These are phyloP conservation scores for Eumacrocentrus americanus DNA, from an alignment of 2,888 invertebrate species.

Conservation along the genomic window DNA sequence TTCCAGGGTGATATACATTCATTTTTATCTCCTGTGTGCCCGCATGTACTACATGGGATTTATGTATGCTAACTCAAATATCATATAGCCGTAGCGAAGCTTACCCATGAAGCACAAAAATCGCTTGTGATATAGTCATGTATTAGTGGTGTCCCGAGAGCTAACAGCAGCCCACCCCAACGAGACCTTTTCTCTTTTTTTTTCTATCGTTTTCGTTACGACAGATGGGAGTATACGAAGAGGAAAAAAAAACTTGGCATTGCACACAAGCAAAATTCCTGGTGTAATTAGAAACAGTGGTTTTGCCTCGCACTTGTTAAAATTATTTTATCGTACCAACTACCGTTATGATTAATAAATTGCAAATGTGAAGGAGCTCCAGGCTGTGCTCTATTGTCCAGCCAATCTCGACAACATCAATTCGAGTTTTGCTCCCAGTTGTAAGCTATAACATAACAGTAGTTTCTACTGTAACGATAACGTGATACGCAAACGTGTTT, in stretches of 20 bases:
- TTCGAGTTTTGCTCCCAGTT: background rate
- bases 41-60: background rate
- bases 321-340: background rate
- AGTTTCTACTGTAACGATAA: too few species aligned
- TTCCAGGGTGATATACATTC: constrained; percentile 2
- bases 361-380: background rate
- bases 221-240: background rate
- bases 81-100: background rate
- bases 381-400: too few species aligned
- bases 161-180: constrained; percentile 4
- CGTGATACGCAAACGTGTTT: background rate
- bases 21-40: background rate
- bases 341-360: background rate
- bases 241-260: background rate
- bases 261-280: background rate
- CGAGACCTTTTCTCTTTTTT: constrained; percentile 5
- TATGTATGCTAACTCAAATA: background rate
- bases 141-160: background rate
- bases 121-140: background rate
- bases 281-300: background rate
- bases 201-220: background rate
- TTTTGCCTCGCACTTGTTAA: background rate
- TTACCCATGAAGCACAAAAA: background rate
- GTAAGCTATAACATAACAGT: background rate
- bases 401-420: background rate